These are phyloP conservation scores for Eonycteris spelaea DNA, from an alignment of 2,113 vertebrate genomes.

Conservation along the genomic window DNA sequence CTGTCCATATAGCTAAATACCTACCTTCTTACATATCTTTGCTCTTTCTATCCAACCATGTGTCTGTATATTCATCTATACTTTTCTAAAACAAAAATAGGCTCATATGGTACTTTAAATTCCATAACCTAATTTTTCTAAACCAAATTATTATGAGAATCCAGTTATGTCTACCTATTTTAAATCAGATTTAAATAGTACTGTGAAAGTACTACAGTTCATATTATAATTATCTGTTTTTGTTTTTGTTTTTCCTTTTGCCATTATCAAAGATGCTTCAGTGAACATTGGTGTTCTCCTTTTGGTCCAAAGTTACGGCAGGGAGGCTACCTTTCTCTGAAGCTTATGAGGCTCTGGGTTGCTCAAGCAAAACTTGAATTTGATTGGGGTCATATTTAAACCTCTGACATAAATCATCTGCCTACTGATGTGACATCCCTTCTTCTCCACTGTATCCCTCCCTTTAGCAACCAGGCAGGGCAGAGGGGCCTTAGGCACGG, in stretches of 20 bases:
- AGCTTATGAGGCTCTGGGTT: constrained; percentile 50
- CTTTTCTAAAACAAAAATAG: background rate
- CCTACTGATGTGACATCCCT: constrained; percentile 52
- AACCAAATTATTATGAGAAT: background rate
- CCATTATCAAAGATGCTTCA: background rate
- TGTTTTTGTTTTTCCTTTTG: background rate
- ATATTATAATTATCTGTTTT: background rate
- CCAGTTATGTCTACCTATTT: background rate
- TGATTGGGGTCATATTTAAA: constrained; percentile 64
- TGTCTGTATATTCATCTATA: background rate
- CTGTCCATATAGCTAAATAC: background rate
- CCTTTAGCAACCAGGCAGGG: background rate
- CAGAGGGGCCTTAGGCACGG: constrained; percentile 8
- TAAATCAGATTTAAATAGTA: background rate
- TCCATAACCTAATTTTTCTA: constrained; percentile 2
- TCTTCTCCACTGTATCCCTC: constrained; percentile 30
- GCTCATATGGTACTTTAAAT: background rate
- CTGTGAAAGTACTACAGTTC: background rate
- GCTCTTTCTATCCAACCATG: background rate
- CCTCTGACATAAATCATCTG: constrained; percentile 69
- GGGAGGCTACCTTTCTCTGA: background rate
- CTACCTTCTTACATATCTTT: background rate
- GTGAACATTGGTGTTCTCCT: background rate
- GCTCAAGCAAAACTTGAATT: constrained; percentile 52
- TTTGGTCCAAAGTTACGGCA: background rate